Conservation (phyloP, 1,140 invertebrate species). For the Cotesia chilonis region DNA sequence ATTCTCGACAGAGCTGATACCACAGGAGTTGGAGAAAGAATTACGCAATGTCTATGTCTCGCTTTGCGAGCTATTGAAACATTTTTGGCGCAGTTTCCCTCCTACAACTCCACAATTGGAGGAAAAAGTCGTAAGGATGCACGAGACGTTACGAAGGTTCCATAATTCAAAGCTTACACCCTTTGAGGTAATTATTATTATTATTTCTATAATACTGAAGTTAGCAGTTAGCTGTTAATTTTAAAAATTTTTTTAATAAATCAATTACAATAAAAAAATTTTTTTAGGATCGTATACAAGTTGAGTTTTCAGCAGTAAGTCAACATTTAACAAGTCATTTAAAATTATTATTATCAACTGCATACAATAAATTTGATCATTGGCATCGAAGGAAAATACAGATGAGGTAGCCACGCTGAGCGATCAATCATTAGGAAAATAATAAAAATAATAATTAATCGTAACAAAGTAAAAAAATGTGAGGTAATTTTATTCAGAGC, state of each 20-base stretch:
- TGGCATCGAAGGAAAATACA: slow-evolving; percentile 84
- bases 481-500: slow-evolving; percentile 38
- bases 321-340: slow-evolving; percentile 86
- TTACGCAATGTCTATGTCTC: slow-evolving; percentile 85
- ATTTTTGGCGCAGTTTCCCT: slow-evolving; percentile 96
- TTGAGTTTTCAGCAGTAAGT: slow-evolving; percentile 80
- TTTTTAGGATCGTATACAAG: slow-evolving; percentile 77
- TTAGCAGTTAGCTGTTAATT: too few species aligned
- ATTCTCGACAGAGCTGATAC: slow-evolving; percentile 74
- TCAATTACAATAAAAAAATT: neutral
- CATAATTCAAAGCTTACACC: slow-evolving; percentile 85
- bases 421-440: slow-evolving; percentile 33
- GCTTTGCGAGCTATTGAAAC: slow-evolving; percentile 85
- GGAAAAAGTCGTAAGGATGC: slow-evolving; percentile 85
- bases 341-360: slow-evolving; percentile 83
- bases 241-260: too few species aligned
- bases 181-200: slow-evolving; percentile 72
- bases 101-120: slow-evolving; percentile 80
- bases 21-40: slow-evolving; percentile 83
- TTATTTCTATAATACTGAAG: neutral
- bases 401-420: slow-evolving; percentile 68
- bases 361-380: slow-evolving; percentile 82
- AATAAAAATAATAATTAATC: slow-evolving; percentile 30
- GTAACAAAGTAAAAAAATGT: slow-evolving; percentile 38
- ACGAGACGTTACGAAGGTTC: slow-evolving; percentile 87